phyloP scores from a whole-genome alignment of 2,113 vertebrate species.

The Acrocephalus kingi region DNA sequence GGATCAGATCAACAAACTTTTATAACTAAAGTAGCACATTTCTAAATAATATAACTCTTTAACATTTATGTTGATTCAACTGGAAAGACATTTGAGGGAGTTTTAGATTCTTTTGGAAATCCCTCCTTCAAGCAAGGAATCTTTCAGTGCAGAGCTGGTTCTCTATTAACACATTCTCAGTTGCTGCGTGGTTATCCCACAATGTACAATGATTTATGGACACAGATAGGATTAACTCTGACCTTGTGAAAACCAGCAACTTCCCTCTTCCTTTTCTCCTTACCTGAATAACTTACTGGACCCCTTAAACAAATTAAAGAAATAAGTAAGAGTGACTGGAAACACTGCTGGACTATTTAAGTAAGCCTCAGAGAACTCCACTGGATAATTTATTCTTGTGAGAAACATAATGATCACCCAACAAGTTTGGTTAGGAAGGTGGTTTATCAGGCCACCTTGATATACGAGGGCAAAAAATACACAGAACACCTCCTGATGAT shows the following conservation, averaged over 20 bases:
- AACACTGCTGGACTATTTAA: slow-evolving; percentile 73
- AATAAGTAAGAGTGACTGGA: slow-evolving; percentile 67
- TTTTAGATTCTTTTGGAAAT: not conserved
- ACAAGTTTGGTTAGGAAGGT: slow-evolving; percentile 80
- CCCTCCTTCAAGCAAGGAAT: not conserved
- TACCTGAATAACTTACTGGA: slow-evolving; percentile 57
- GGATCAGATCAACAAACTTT: not conserved
- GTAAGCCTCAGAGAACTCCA: slow-evolving; percentile 68
- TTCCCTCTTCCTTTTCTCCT: slow-evolving; percentile 25
- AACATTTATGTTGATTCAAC: not conserved
- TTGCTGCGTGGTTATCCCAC: not conserved
- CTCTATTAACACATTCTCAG: not conserved
- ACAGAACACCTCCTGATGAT: slow-evolving; percentile 76
- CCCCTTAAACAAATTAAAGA: slow-evolving; percentile 72
- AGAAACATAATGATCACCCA: slow-evolving; percentile 82
- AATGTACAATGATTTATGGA: slow-evolving; percentile 60
- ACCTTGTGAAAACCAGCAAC: slow-evolving; percentile 46
- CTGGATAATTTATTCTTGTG: slow-evolving; percentile 79
- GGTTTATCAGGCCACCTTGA: slow-evolving; percentile 82
- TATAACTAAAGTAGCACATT: not conserved
- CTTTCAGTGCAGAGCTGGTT: not conserved
- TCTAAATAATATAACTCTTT: not conserved
- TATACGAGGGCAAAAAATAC: slow-evolving; percentile 75
- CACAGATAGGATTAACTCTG: slow-evolving; percentile 52
- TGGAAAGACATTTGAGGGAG: not conserved